Percentiles rank a stretch among this genome's conserved stretches.
Conservation (phyloP, 2,797 vertebrate genomes). For the Rousettus madagascariensis region DNA sequence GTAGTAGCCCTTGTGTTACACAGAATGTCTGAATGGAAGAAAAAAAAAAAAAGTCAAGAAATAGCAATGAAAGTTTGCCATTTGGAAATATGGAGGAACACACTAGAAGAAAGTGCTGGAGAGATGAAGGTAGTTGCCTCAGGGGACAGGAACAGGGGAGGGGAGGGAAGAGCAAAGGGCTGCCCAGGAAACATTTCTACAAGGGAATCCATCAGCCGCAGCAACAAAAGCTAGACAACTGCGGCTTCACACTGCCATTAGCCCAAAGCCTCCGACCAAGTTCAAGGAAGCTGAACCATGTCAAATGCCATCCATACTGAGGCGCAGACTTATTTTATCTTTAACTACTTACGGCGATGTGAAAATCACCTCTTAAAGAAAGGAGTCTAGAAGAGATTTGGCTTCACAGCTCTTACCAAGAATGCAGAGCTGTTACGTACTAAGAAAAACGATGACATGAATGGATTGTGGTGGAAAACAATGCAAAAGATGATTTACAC, state of each 20-base stretch:
- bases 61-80: neutral
- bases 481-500: neutral
- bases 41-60: neutral
- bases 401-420: neutral
- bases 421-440: neutral
- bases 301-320: neutral
- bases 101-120: neutral
- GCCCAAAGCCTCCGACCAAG: neutral
- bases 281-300: neutral
- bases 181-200: neutral
- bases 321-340: neutral
- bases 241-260: neutral
- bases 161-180: neutral
- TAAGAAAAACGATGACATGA: neutral
- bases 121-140: neutral
- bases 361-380: neutral
- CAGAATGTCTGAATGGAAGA: neutral
- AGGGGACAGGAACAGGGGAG: neutral
- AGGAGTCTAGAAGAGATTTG: fast-evolving
- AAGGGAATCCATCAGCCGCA: neutral
- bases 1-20: neutral
- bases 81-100: neutral
- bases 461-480: neutral
- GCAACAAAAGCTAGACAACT: neutral
- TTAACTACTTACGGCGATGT: neutral